Evolutionary conservation across 1,140 invertebrate genomes (phyloP).

Genomic region (Asobara japonica): DNA sequence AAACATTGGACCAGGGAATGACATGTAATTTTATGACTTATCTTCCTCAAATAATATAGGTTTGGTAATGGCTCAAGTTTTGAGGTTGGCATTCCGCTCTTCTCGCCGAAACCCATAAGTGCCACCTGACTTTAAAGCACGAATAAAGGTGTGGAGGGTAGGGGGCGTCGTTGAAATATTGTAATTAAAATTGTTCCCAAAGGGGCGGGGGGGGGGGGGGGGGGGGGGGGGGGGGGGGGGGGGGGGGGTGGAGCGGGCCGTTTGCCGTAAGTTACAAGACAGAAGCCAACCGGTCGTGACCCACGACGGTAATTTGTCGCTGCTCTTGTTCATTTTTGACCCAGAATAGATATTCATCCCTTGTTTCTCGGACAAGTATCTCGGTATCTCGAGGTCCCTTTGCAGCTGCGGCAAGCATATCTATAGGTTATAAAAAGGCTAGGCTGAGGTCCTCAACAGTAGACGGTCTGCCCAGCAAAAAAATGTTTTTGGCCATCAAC

Average conservation of each 20-base stretch:
- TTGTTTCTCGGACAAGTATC: slow-evolving; percentile 32
- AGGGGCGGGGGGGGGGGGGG: background rate
- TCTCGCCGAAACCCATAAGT: slow-evolving; percentile 4
- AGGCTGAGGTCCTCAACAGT: too few species aligned
- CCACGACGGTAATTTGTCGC: slow-evolving; percentile 48
- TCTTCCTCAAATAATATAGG: background rate
- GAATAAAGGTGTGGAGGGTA: background rate
- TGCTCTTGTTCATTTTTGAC: background rate
- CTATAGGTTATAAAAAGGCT: too few species aligned
- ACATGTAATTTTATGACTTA: background rate
- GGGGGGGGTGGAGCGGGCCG: background rate
- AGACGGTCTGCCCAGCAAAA: too few species aligned
- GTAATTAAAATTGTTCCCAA: slow-evolving; percentile 50
- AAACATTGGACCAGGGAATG: too few species aligned
- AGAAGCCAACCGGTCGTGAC: slow-evolving; percentile 5
- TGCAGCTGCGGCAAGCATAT: too few species aligned
- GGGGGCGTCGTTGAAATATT: slow-evolving; percentile 41
- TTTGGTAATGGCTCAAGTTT: slow-evolving; percentile 47
- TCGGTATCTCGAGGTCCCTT: too few species aligned
- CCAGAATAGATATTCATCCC: slow-evolving; percentile 52
- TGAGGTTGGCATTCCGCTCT: slow-evolving; percentile 31
- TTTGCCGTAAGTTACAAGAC: background rate
- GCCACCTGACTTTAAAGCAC: slow-evolving; percentile 13
- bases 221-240: background rate
- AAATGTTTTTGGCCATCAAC: too few species aligned